These are phyloP conservation scores for Ptychadena robeensis DNA, from an alignment of 2,797 vertebrate species.

Conservation along the genomic window DNA sequence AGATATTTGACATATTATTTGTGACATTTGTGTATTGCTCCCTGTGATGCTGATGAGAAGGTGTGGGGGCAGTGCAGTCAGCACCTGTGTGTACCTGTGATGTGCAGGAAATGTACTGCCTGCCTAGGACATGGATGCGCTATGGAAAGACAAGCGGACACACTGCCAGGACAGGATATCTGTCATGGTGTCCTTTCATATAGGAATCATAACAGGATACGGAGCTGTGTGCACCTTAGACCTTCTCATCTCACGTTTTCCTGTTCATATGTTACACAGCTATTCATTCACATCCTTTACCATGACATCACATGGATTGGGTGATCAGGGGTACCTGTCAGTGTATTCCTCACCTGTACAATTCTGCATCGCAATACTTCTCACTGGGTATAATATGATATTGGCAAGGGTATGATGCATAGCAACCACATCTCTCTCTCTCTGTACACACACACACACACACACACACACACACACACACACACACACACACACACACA, in stretches of 20 bases:
- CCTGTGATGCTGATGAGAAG: too few species aligned
- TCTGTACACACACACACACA: too few species aligned
- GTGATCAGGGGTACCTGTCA: background rate
- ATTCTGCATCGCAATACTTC: too few species aligned
- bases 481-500: too few species aligned
- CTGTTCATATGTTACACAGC: background rate
- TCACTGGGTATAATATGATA: too few species aligned
- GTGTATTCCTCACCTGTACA: background rate
- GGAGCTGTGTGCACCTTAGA: background rate
- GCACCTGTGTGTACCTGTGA: constrained; percentile 3
- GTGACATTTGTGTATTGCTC: too few species aligned
- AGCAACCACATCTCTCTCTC: too few species aligned
- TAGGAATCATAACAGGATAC: constrained; percentile 36
- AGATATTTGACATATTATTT: background rate
- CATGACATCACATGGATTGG: background rate
- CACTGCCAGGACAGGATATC: constrained; percentile 22
- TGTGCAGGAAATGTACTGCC: constrained; percentile 9
- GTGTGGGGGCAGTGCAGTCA: background rate
- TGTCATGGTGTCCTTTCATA: constrained; percentile 11
- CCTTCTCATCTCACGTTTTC: constrained; percentile 14
- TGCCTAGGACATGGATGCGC: background rate
- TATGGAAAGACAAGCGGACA: constrained; percentile 7
- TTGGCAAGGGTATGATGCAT: too few species aligned
- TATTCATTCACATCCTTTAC: background rate
- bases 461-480: too few species aligned